Evolutionary conservation across 2,888 invertebrate genomes (phyloP).

Genomic region (Glaucopsyche alexis): DNA sequence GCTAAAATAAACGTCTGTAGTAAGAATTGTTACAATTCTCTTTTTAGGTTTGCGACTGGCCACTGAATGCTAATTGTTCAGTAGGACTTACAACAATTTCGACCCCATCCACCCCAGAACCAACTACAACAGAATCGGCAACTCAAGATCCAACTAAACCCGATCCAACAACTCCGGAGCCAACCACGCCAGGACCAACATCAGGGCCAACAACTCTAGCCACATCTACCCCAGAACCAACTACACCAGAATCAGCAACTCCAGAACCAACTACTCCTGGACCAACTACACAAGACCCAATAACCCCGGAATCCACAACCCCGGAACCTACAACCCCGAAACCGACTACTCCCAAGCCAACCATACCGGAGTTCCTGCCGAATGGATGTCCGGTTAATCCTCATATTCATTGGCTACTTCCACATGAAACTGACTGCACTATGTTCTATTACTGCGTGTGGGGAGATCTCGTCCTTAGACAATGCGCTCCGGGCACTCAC

Average conservation of each 20-base stretch:
- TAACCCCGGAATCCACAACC: no score
- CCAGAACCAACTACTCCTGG: constrained; percentile 35
- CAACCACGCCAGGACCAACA: neutral
- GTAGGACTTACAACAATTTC: neutral
- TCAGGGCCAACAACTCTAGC: constrained; percentile 1
- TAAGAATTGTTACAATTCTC: no score
- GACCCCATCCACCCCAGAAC: constrained; percentile 26
- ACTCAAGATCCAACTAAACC: no score
- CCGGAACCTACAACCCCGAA: no score
- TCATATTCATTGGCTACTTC: constrained; percentile 58
- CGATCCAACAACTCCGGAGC: constrained; percentile 31
- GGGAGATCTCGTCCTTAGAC: constrained; percentile 49
- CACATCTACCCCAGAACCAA: constrained; percentile 16
- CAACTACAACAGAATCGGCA: constrained; percentile 25
- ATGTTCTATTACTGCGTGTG: constrained; percentile 65
- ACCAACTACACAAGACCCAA: neutral
- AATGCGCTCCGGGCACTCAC: constrained; percentile 50
- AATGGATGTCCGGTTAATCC: constrained; percentile 65
- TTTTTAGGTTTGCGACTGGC: neutral
- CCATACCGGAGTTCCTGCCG: constrained; percentile 43
- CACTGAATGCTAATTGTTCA: neutral
- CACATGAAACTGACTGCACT: constrained; percentile 55
- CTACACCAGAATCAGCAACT: constrained; percentile 20
- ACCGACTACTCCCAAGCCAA: constrained; percentile 30
- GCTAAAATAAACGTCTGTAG: no score